A percentile compares a stretch with the other conserved stretches of the same genome.
These are phyloP conservation scores for Eilema depressum DNA, from an alignment of 2,888 invertebrate genomes.

Conservation along the genomic window DNA sequence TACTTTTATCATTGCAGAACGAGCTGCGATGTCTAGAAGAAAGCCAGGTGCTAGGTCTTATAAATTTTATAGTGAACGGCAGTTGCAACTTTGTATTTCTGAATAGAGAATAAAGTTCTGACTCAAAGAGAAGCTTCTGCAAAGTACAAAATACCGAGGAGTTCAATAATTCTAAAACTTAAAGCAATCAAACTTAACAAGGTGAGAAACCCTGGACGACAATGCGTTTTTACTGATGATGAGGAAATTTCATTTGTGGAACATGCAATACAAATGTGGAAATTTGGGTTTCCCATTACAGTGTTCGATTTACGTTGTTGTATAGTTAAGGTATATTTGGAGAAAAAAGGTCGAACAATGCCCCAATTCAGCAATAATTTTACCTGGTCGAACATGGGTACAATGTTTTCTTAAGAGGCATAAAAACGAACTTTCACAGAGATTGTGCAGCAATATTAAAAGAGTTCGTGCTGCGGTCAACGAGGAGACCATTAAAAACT, in stretches of 20 bases:
- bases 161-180: slow-evolving; percentile 12
- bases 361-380: slow-evolving; percentile 13
- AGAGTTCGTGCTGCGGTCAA: slow-evolving; percentile 10
- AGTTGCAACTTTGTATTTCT: neutral
- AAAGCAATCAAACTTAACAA: slow-evolving; percentile 4
- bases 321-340: slow-evolving; percentile 12
- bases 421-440: slow-evolving; percentile 16
- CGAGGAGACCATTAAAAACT: slow-evolving; percentile 13
- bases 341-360: neutral
- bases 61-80: neutral
- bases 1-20: slow-evolving; percentile 2
- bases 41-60: no score
- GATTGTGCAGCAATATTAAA: slow-evolving; percentile 13
- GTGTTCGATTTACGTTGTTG: slow-evolving; percentile 15
- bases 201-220: neutral
- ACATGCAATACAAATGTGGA: slow-evolving; percentile 11
- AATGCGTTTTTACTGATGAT: no score
- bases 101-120: neutral
- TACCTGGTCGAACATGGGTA: slow-evolving; percentile 12
- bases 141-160: no score
- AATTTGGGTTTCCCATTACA: slow-evolving; percentile 16
- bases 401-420: slow-evolving; percentile 5
- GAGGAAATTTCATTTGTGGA: no score
- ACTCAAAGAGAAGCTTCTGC: neutral
- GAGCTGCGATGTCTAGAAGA: neutral